Conservation (phyloP, 2,113 vertebrate species). For the Sylvilagus bachmani region DNA sequence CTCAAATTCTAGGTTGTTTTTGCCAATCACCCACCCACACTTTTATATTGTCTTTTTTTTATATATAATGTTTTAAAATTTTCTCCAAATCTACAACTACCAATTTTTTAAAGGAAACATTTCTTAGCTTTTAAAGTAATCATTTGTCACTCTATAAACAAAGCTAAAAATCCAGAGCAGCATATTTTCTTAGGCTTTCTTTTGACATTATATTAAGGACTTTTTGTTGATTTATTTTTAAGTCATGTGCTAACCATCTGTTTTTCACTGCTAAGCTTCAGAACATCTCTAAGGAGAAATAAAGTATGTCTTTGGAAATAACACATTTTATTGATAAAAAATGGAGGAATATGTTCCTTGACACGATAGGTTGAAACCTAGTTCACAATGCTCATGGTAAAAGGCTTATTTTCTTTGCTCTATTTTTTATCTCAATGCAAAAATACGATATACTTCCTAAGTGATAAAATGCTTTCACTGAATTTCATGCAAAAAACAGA, state of each 20-base stretch:
- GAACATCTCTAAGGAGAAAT: slow-evolving; percentile 75
- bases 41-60: slow-evolving; percentile 56
- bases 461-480: slow-evolving; percentile 53
- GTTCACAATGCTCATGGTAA: background rate
- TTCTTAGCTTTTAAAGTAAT: slow-evolving; percentile 31
- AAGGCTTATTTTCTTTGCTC: slow-evolving; percentile 34
- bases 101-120: slow-evolving; percentile 26
- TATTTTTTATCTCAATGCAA: slow-evolving; percentile 64
- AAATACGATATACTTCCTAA: slow-evolving; percentile 49
- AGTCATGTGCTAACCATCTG: slow-evolving; percentile 53
- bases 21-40: slow-evolving; percentile 53
- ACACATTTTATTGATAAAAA: slow-evolving; percentile 53
- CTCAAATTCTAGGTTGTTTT: slow-evolving; percentile 72
- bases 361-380: slow-evolving; percentile 30
- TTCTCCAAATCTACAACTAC: slow-evolving; percentile 47
- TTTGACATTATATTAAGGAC: background rate
- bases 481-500: slow-evolving; percentile 53
- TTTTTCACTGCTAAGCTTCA: slow-evolving; percentile 71
- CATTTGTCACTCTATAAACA: slow-evolving; percentile 46
- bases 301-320: slow-evolving; percentile 65
- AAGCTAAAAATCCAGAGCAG: slow-evolving; percentile 1
- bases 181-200: background rate
- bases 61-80: background rate
- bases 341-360: slow-evolving; percentile 64
- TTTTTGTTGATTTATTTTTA: slow-evolving; percentile 67